Evolutionary conservation across 2,113 vertebrate genomes (phyloP).

Genomic region (Macaca mulatta): DNA sequence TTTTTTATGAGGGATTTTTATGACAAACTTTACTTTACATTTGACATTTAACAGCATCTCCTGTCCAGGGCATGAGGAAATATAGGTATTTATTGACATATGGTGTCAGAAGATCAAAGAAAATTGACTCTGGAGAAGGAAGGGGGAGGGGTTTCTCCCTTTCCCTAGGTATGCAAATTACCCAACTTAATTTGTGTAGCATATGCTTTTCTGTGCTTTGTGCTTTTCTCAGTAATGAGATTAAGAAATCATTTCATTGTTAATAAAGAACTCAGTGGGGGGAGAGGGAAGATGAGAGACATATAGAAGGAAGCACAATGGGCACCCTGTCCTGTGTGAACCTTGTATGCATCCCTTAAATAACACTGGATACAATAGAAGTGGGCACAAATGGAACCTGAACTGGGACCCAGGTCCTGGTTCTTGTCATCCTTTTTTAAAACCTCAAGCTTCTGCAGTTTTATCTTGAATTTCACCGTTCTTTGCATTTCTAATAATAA

Average conservation of each 20-base stretch:
- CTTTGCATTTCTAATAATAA: not conserved
- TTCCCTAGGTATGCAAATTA: slow-evolving; percentile 68
- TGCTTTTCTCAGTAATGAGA: slow-evolving; percentile 66
- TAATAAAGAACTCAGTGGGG: slow-evolving; percentile 70
- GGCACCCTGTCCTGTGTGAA: not conserved
- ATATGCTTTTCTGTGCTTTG: slow-evolving; percentile 63
- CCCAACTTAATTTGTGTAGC: slow-evolving; percentile 66
- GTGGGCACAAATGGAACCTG: not conserved
- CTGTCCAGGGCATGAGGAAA: slow-evolving; percentile 76
- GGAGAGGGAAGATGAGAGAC: not conserved
- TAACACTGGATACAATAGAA: slow-evolving; percentile 11
- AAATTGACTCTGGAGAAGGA: slow-evolving; percentile 76
- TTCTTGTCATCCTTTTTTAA: not conserved
- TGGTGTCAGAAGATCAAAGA: slow-evolving; percentile 59
- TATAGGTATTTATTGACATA: slow-evolving; percentile 82
- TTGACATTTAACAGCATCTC: slow-evolving; percentile 84
- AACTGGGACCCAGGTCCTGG: not conserved
- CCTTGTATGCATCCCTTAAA: not conserved
- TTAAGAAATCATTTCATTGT: slow-evolving; percentile 71
- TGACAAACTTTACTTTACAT: slow-evolving; percentile 83
- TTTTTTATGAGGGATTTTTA: slow-evolving; percentile 81
- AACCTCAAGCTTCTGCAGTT: not conserved
- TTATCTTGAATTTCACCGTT: not conserved
- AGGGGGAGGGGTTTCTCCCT: not conserved
- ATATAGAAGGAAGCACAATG: not conserved